phyloP scores from a whole-genome alignment of 2,113 vertebrate genomes.

The Osmerus eperlanus region DNA sequence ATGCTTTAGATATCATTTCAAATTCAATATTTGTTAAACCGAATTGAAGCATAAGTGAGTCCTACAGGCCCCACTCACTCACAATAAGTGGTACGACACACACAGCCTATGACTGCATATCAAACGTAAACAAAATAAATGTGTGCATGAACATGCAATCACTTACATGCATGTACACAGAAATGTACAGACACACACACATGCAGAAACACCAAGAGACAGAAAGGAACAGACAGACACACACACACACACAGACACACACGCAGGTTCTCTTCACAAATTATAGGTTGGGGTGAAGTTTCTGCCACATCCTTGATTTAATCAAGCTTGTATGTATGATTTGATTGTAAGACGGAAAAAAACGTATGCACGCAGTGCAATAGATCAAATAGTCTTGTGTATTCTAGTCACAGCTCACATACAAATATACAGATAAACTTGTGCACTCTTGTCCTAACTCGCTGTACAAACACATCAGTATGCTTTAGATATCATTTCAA shows the following conservation, averaged over 20 bases:
- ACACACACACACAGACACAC: constrained; percentile 21
- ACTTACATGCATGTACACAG: constrained; percentile 2
- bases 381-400: no score
- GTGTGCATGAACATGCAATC: background rate
- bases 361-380: background rate
- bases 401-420: no score
- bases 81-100: background rate
- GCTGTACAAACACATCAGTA: no score
- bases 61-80: no score
- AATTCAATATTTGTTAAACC: no score
- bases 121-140: constrained; percentile 20
- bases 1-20: no score
- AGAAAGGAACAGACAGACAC: constrained; percentile 54
- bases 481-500: no score
- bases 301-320: constrained; percentile 60
- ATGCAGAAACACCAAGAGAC: constrained; percentile 31
- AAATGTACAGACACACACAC: constrained; percentile 7
- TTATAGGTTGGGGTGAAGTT: constrained; percentile 52
- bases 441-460: no score
- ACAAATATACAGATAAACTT: no score
- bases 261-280: constrained; percentile 51
- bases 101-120: constrained; percentile 8
- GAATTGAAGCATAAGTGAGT: no score
- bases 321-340: constrained; percentile 64
- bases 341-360: constrained; percentile 55